Evolutionary conservation across 2,113 vertebrate species (phyloP), one percentile per base, ranked within the genome.

Genomic region (Callionymus lyra): DNA sequence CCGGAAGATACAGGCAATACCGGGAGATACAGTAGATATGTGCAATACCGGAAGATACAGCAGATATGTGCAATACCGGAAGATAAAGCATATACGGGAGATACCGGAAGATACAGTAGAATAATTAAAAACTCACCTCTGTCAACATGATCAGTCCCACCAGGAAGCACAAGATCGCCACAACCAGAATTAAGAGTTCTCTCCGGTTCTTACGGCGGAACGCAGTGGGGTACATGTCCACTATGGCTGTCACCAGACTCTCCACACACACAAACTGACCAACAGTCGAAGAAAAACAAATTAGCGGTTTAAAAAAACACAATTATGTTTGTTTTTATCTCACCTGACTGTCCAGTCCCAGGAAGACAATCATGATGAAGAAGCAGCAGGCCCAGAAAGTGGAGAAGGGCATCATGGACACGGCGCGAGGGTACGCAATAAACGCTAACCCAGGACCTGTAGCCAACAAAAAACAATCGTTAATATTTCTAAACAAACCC

Each of bases 331-430:
- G 31, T 47, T 14, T 21, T 41, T 9, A 18, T 33, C 62, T 60
- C 85, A 94, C 94, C 86, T 97, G 93, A 61, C 94, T 97, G 68
- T 97, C 94, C 68, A 98, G 80, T 41, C 93, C 94, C 72, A 98
- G 82, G 37, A 98, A 86, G 41, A 94, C 88, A 1, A 98, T 85
- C 94, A 97, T 98, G 66, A 95, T 76, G 79, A 98, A 97, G 84
- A 98, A 98, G 80, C 81, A 97, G 68, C 89, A 93, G 1, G 94
- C 90, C 94, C 94, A 98, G 6, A 98, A 75, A 0, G 93, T 90
- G 2, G 93, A 91, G 79, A 94, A 91, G 17, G 94, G 94, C 82
- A 98, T 86, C 92, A 97, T 97, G 74, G 90, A 87, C 41, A 98
- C 94, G 4, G 94, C 94, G n/a, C 90, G 88, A 4, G 94, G 94